Conservation (phyloP, 2,888 invertebrate genomes). For the Cheiracanthium punctorium region DNA sequence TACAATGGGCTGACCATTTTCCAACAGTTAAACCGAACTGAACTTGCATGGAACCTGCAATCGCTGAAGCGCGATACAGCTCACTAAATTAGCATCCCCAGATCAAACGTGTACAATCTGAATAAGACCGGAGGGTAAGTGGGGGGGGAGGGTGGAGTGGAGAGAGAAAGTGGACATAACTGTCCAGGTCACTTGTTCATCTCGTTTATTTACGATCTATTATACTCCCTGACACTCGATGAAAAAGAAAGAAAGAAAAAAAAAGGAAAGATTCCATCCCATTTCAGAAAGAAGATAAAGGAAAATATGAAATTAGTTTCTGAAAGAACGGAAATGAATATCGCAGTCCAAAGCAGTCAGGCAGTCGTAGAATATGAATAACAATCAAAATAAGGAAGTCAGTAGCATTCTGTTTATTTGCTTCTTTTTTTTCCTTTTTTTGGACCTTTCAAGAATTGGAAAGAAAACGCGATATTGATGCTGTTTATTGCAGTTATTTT, state of each 20-base stretch:
- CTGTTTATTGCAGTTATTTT: neutral
- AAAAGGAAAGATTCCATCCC: neutral
- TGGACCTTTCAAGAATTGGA: neutral
- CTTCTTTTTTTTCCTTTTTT: too few species aligned
- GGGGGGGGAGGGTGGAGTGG: too few species aligned
- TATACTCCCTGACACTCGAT: constrained; percentile 39
- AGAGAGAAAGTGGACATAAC: constrained; percentile 59
- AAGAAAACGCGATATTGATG: neutral
- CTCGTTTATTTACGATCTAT: constrained; percentile 57
- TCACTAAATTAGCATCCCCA: neutral
- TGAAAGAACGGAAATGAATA: constrained; percentile 48
- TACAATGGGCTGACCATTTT: neutral
- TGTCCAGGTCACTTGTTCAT: constrained; percentile 46
- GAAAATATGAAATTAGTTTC: neutral
- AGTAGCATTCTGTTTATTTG: neutral
- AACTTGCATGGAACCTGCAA: neutral
- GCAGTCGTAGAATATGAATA: neutral
- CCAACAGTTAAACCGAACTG: neutral
- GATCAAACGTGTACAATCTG: neutral
- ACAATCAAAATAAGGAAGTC: constrained; percentile 1
- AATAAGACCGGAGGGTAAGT: neutral
- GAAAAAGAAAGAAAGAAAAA: constrained; percentile 6
- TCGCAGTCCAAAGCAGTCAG: neutral
- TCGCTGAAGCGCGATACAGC: neutral
- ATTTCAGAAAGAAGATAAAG: constrained; percentile 18